Conservation (phyloP, 1,140 invertebrate genomes). For the Drosophila melanica region DNA sequence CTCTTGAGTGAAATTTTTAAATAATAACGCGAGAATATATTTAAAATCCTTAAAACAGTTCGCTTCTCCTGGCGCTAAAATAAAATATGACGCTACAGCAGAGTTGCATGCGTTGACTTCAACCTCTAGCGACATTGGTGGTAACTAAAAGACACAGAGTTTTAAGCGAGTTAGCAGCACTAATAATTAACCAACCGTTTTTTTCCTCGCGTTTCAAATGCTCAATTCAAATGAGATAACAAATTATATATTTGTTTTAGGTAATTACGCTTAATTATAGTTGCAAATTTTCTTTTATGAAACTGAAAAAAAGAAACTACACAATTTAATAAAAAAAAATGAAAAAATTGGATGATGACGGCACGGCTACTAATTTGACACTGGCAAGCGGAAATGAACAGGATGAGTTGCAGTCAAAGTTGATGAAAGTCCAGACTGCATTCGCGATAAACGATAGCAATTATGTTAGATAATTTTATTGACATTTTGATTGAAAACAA, state of each 20-base stretch:
- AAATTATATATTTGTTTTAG: background rate
- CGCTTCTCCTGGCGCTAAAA: constrained; percentile 46
- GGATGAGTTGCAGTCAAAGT: background rate
- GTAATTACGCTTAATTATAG: background rate
- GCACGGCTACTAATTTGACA: background rate
- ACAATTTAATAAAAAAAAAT: background rate
- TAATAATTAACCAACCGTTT: constrained; percentile 2
- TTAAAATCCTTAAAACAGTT: constrained; percentile 45
- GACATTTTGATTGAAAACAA: background rate
- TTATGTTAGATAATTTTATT: constrained; percentile 1
- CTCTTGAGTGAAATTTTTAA: background rate
- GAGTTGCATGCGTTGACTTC: constrained; percentile 12
- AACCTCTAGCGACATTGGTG: constrained; percentile 14
- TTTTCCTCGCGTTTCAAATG: background rate
- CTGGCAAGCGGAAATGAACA: background rate
- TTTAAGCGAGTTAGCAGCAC: constrained; percentile 31
- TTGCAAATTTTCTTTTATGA: background rate
- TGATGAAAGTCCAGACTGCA: background rate
- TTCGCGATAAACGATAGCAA: background rate
- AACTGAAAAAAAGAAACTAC: background rate
- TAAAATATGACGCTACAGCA: constrained; percentile 47
- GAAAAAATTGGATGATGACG: background rate
- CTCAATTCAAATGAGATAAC: constrained; percentile 14
- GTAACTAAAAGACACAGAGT: constrained; percentile 9
- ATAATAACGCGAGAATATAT: constrained; percentile 5